Evolutionary conservation across 2,888 invertebrate species (phyloP).

Genomic region (Xylocampa areola): DNA sequence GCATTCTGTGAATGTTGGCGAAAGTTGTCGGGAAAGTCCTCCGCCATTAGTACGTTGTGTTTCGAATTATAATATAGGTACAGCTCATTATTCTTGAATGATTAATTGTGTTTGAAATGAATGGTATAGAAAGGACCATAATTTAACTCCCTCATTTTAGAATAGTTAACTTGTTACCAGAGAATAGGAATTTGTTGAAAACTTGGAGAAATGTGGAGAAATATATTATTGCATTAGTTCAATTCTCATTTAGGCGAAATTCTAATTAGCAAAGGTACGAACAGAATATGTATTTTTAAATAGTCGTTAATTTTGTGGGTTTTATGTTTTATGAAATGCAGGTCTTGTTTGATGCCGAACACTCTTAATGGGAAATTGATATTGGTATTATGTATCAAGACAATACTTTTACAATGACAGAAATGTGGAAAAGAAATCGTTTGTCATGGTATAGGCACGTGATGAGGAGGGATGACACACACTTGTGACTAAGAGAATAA

Average conservation of each 20-base stretch:
- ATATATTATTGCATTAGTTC: conserved; percentile 8
- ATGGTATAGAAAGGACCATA: conserved; percentile 37
- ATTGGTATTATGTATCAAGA: too few relatives aligned
- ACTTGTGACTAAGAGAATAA: too few relatives aligned
- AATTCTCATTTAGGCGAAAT: neutral
- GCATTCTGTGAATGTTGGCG: conserved; percentile 38
- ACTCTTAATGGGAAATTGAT: too few relatives aligned
- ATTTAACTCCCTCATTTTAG: conserved; percentile 16
- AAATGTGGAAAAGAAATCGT: too few relatives aligned
- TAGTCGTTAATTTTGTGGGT: too few relatives aligned
- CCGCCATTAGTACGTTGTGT: conserved; percentile 29
- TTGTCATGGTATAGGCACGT: too few relatives aligned
- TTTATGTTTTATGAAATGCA: too few relatives aligned
- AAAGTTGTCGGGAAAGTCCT: conserved; percentile 48
- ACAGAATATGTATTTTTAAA: too few relatives aligned
- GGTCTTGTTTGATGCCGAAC: too few relatives aligned
- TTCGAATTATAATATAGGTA: conserved; percentile 48
- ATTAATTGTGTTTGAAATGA: conserved; percentile 45
- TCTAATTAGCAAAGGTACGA: conserved; percentile 4
- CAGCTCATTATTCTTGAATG: conserved; percentile 44
- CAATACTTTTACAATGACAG: too few relatives aligned
- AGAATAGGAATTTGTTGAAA: conserved; percentile 16
- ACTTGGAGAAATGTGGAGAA: conserved; percentile 6
- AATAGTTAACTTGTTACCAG: conserved; percentile 25
- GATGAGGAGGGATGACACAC: too few relatives aligned